Evolutionary conservation across 2,888 invertebrate species (phyloP), one percentile per base, ranked within the genome.

Genomic region (Drosophila algonquin): DNA sequence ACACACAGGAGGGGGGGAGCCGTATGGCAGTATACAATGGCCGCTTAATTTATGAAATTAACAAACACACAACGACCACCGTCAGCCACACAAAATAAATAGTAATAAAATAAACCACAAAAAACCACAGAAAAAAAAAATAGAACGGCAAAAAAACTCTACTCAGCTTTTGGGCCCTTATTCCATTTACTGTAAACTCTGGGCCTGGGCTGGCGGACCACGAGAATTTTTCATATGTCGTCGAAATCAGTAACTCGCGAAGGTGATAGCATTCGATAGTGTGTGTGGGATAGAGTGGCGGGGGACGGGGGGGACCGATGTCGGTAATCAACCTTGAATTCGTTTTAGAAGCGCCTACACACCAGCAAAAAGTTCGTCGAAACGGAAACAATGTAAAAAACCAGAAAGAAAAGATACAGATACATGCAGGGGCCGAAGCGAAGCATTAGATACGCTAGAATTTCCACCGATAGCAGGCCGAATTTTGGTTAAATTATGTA

Each of bases 291-390:
- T 46, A 62, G 59, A 64, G 69, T 56, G 60, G 45, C 35, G 62
- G 24, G 45, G 0, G 40, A 60, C 16, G 21, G 16, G 18, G 45
- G 48, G 60, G 51, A 52, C 67, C 58, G 74, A 63, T 74, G 73
- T 84, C 75, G 76, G 83, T 78, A 86, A 88, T 86, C 87, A 87
- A 88, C 89, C 86, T 87, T 87, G 89, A 88, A 88, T 89, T 74
- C 77, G 86, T 63, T 67, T 75, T 63, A 70, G 75, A 72, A 61
- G 72, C 61, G 47, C 61, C 57, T 45, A 69, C 59, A 63, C 62
- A 67, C 14, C 47, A 50, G n/a, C 53, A 57, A 54, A 30, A 40
- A 45, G 55, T 30, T 55, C 35, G 45, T 21, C 32, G 32, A 61
- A 47, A 53, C 45, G 51, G 50, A 68, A 75, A 58, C 73, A 62